These are phyloP conservation scores for Tetramorium simillimum DNA, from an alignment of 1,140 invertebrate species.

Conservation along the genomic window DNA sequence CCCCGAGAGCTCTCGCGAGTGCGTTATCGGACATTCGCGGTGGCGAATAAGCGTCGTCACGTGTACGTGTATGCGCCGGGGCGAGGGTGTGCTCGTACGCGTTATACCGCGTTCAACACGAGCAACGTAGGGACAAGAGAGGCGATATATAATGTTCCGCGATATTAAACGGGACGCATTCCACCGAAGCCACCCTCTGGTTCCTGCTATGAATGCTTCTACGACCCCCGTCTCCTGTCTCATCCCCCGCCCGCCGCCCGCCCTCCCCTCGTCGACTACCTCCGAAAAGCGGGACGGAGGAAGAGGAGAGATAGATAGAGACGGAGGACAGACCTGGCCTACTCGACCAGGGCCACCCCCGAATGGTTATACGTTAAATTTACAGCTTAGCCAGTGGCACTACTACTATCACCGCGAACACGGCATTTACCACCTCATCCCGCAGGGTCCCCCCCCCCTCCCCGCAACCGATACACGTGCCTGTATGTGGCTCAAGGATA, in stretches of 20 bases:
- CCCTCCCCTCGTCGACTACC: constrained; percentile 30
- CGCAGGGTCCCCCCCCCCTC: not conserved
- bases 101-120: constrained; percentile 66
- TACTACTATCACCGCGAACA: constrained; percentile 45
- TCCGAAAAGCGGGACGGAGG: constrained; percentile 40
- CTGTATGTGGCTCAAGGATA: constrained; percentile 60
- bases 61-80: constrained; percentile 34
- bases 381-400: constrained; percentile 79
- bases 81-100: constrained; percentile 56
- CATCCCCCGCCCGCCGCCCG: constrained; percentile 35
- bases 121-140: constrained; percentile 80
- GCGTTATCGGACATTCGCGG: constrained; percentile 29
- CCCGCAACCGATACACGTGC: constrained; percentile 53
- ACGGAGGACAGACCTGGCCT: constrained; percentile 65
- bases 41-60: constrained; percentile 54
- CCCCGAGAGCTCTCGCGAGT: constrained; percentile 5
- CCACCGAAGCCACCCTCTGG: constrained; percentile 83
- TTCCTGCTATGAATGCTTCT: constrained; percentile 83
- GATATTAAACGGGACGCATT: constrained; percentile 86
- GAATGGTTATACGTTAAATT: constrained; percentile 83
- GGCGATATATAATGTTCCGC: constrained; percentile 86
- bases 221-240: constrained; percentile 72
- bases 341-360: constrained; percentile 69
- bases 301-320: constrained; percentile 38
- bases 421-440: constrained; percentile 63